These are phyloP conservation scores for Acanthurus tractus DNA, from an alignment of 2,797 vertebrate species.

Conservation along the genomic window DNA sequence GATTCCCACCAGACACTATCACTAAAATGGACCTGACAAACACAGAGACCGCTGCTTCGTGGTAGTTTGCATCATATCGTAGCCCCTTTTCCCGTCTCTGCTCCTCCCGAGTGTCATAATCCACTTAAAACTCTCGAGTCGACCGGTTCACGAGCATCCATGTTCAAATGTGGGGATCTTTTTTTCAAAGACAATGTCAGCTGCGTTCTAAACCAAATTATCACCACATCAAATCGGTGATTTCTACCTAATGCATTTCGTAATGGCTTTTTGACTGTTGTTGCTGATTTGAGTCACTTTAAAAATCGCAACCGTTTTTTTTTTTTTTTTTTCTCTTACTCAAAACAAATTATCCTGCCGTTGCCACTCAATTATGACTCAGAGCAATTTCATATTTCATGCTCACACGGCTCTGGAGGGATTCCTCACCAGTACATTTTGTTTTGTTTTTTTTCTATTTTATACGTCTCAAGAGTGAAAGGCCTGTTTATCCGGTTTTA, in stretches of 20 bases:
- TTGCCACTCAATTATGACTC: constrained; percentile 59
- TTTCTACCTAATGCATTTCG: constrained; percentile 42
- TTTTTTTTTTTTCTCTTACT: constrained; percentile 24
- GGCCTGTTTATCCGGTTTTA: constrained; percentile 62
- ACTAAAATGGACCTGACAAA: constrained; percentile 33
- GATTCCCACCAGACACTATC: constrained; percentile 20
- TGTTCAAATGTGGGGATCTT: neutral
- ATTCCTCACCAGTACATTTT: constrained; percentile 43
- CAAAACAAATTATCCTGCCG: constrained; percentile 53
- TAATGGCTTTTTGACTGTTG: constrained; percentile 41
- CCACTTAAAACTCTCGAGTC: neutral
- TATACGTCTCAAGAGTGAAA: constrained; percentile 48
- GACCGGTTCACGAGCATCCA: neutral
- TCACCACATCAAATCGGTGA: constrained; percentile 30
- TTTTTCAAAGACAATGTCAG: neutral
- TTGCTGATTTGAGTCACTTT: constrained; percentile 52
- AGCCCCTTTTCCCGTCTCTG: neutral
- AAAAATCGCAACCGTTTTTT: constrained; percentile 11
- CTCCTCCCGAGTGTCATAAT: constrained; percentile 1
- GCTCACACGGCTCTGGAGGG: constrained; percentile 40
- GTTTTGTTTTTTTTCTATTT: constrained; percentile 52
- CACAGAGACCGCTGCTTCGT: neutral
- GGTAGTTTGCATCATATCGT: neutral
- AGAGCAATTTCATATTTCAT: constrained; percentile 60
- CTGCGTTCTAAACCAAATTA: constrained; percentile 27